These are phyloP conservation scores for Artemisiospiza belli DNA, from an alignment of 2,113 vertebrate species.

Conservation along the genomic window DNA sequence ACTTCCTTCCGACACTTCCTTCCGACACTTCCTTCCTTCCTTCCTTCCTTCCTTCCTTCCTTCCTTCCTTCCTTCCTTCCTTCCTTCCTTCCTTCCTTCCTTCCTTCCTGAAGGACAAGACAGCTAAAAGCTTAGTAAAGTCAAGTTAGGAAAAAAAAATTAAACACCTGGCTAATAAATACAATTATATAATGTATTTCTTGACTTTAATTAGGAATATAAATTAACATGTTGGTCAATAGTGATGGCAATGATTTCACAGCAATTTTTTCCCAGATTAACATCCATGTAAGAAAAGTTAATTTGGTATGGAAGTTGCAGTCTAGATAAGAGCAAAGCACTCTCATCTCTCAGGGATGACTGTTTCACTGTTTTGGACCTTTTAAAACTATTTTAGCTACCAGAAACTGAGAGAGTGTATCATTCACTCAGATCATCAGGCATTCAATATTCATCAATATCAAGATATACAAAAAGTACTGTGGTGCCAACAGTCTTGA, in stretches of 20 bases:
- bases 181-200: background rate
- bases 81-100: background rate
- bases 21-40: no score
- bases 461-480: background rate
- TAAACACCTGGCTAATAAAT: background rate
- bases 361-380: background rate
- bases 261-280: background rate
- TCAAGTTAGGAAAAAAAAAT: background rate
- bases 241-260: background rate
- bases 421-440: background rate
- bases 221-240: background rate
- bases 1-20: no score
- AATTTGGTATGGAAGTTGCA: background rate
- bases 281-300: background rate
- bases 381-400: background rate
- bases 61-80: no score
- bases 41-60: no score
- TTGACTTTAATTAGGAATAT: conserved; percentile 21
- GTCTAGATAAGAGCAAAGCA: background rate
- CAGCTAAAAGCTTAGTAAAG: background rate
- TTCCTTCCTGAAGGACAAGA: background rate
- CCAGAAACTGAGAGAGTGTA: background rate
- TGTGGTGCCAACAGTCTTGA: background rate
- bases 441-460: background rate
- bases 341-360: background rate